Conservation (phyloP, 2,888 invertebrate genomes). For the Encarsia formosa region DNA sequence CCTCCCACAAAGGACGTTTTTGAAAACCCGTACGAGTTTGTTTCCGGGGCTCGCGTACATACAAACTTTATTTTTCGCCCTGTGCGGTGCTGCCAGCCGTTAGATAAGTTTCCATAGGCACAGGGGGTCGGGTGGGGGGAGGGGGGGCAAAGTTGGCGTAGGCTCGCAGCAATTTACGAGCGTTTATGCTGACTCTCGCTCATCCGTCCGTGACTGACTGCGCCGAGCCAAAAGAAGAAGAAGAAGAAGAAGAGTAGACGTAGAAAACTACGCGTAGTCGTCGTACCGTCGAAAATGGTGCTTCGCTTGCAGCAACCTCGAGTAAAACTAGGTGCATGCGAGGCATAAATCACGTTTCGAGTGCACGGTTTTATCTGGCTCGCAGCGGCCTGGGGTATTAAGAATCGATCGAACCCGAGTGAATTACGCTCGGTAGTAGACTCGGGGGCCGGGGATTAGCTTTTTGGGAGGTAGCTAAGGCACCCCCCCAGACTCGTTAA, state of each 20-base stretch:
- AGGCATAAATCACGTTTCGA: slow-evolving; percentile 24
- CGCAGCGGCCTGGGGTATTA: slow-evolving; percentile 14
- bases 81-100: too few relatives aligned
- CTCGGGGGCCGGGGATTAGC: too few relatives aligned
- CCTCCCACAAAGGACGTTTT: too few relatives aligned
- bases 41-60: too few relatives aligned
- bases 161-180: slow-evolving; percentile 28
- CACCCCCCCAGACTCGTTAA: too few relatives aligned
- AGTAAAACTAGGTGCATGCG: neutral
- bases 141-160: too few relatives aligned
- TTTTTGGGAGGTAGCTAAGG: too few relatives aligned
- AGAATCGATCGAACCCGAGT: slow-evolving; percentile 16
- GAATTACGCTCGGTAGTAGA: slow-evolving; percentile 10
- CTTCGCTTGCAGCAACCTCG: slow-evolving; percentile 10
- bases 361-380: slow-evolving; percentile 11
- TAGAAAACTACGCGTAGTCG: slow-evolving; percentile 4
- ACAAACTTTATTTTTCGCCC: too few relatives aligned
- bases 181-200: slow-evolving; percentile 28
- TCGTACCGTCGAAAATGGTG: slow-evolving; percentile 7
- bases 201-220: slow-evolving; percentile 22
- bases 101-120: too few relatives aligned
- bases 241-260: slow-evolving; percentile 9
- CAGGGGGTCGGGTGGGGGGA: too few relatives aligned
- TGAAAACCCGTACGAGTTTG: too few relatives aligned
- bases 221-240: neutral